Evolutionary conservation across 2,888 invertebrate genomes (phyloP).

Genomic region (Trichopoda pennipes): DNA sequence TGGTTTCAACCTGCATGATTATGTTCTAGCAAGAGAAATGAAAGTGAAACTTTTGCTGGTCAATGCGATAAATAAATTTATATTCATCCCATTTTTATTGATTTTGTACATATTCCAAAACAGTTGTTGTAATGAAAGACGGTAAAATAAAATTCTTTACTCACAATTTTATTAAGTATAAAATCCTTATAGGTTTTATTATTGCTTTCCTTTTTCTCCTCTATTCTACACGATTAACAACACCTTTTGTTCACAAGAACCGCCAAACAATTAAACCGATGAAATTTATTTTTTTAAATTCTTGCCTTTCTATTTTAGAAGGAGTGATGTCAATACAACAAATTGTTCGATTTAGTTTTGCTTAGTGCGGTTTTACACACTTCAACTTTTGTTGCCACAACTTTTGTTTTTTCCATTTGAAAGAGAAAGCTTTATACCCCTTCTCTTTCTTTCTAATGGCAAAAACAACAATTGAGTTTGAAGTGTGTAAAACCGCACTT

Average conservation of each 20-base stretch:
- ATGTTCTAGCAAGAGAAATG: conserved; percentile 1
- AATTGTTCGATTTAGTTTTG: not conserved
- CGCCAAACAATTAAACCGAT: conserved; percentile 50
- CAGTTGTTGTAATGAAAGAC: not conserved
- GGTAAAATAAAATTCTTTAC: not conserved
- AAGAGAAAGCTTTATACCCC: too few relatives aligned
- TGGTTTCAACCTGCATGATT: conserved; percentile 18
- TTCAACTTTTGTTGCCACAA: too few relatives aligned
- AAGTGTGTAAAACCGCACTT: too few relatives aligned
- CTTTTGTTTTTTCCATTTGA: too few relatives aligned
- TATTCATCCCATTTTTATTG: conserved; percentile 27
- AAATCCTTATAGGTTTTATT: not conserved
- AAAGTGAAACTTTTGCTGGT: not conserved
- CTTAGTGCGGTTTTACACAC: too few relatives aligned
- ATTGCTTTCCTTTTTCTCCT: not conserved
- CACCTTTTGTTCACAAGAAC: conserved; percentile 42
- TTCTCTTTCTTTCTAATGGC: too few relatives aligned
- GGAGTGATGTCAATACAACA: not conserved
- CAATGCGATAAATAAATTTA: conserved; percentile 1
- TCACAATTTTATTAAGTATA: conserved; percentile 32
- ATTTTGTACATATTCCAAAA: conserved; percentile 30
- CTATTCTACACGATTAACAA: conserved; percentile 5
- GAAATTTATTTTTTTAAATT: conserved; percentile 15
- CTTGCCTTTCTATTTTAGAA: not conserved
- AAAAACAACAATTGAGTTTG: too few relatives aligned